Conservation (phyloP, 2,888 invertebrate species). For the Nemotelus nigrinus region DNA sequence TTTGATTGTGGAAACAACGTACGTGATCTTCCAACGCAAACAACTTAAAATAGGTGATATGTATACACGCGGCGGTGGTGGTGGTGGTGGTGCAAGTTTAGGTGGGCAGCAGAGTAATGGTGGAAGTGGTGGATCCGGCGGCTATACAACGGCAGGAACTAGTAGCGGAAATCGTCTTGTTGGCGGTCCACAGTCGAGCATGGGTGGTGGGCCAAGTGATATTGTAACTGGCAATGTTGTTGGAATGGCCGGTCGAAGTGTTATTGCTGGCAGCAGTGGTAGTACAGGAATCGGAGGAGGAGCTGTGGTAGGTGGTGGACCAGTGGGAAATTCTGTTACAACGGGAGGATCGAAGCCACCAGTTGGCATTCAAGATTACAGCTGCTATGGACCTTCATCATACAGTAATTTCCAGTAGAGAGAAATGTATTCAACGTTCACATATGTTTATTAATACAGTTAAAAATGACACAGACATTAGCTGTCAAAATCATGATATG, state of each 20-base stretch:
- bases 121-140: not conserved
- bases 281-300: not conserved
- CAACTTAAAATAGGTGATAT: constrained; percentile 17
- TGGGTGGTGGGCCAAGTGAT: too few relatives aligned
- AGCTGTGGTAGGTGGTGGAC: not conserved
- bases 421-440: too few relatives aligned
- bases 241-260: not conserved
- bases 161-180: not conserved
- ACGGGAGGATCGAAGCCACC: not conserved
- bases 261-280: not conserved
- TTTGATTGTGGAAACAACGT: too few relatives aligned
- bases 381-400: constrained; percentile 8
- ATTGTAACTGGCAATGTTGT: too few relatives aligned
- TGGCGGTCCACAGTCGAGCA: too few relatives aligned
- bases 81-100: not conserved
- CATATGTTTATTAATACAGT: too few relatives aligned
- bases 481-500: too few relatives aligned
- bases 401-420: constrained; percentile 25
- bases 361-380: constrained; percentile 1
- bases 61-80: constrained; percentile 11
- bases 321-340: not conserved
- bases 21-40: too few relatives aligned
- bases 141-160: not conserved
- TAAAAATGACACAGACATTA: too few relatives aligned
- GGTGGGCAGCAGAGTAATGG: not conserved